Conservation (phyloP, 2,888 invertebrate species). For the Dilophus febrilis region DNA sequence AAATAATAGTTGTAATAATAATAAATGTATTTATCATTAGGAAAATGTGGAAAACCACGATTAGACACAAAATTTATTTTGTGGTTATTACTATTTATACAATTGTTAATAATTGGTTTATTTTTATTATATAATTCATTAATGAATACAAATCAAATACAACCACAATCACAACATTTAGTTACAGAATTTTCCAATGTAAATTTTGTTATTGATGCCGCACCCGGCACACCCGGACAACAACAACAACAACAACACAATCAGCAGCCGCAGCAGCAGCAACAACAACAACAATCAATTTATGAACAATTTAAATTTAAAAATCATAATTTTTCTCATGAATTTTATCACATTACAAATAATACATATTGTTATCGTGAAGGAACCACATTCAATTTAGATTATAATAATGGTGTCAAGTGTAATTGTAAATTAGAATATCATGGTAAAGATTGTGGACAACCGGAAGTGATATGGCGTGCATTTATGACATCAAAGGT, state of each 20-base stretch:
- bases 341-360: not conserved
- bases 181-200: slow-evolving; percentile 1
- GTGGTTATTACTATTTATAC: slow-evolving; percentile 22
- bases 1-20: too few species aligned
- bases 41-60: slow-evolving; percentile 1
- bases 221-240: too few species aligned
- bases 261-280: not conserved
- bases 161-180: not conserved
- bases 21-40: slow-evolving; percentile 5
- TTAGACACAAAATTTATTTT: slow-evolving; percentile 18
- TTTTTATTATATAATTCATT: slow-evolving; percentile 9
- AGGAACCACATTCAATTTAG: not conserved
- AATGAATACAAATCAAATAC: not conserved
- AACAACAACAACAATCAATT: not conserved
- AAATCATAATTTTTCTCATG: not conserved
- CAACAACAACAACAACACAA: not conserved
- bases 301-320: slow-evolving; percentile 4
- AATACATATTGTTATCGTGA: slow-evolving; percentile 4
- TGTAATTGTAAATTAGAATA: slow-evolving; percentile 42
- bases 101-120: slow-evolving; percentile 22
- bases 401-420: slow-evolving; percentile 12
- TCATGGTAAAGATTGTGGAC: slow-evolving; percentile 47
- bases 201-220: not conserved
- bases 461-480: slow-evolving; percentile 49
- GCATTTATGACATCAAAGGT: slow-evolving; percentile 38